Evolutionary conservation across 2,113 vertebrate species (phyloP), one percentile per base, ranked within the genome.

Genomic region (Hippocampus barbouri): DNA sequence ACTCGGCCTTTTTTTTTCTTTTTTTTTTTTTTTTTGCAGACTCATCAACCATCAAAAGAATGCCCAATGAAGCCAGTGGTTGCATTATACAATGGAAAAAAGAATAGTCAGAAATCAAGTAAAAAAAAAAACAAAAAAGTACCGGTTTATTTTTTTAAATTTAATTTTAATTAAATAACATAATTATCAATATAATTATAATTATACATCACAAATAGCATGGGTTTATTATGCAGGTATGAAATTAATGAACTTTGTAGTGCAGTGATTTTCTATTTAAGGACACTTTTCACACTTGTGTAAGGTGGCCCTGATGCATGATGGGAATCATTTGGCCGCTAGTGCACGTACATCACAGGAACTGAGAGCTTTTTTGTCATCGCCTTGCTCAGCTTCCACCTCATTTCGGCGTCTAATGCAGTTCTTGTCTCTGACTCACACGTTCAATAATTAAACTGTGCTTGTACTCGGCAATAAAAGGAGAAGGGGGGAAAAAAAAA

Each of bases 361-460:
- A 5, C 25, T 15, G 25, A 7, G 27, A 61, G 59, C 11, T 18
- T 61, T 61, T 61, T 78, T 47, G 34, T 79, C 43, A 10, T 14
- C 54, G 69, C 40, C 61, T 70, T 59, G 62, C 69, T 70, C 2
- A 2, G 38, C 75, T 83, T 84, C 59, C 73, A 71, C 74, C 67
- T 87, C 76, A 78, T 85, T 84, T 83, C 75, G 43, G 64, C 27
- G 57, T 63, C 82, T 75, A 75, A 85, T 77, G 82, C 53, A 8
- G 65, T 79, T 66, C 40, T 69, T 66, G 63, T 62, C 72, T 43
- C 57, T 79, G 60, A 60, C 61, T 25, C 65, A 57, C 11, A 5
- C 69, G 73, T 57, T 89, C 73, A 89, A 91, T 89, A 81, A 89
- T 91, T 87, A 34, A 90, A 72, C 5, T 16, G 75, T 18, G 56